Base-by-base conservation (phyloP, 2,888 invertebrate genomes). In the Heliconius ethilla region DNA sequence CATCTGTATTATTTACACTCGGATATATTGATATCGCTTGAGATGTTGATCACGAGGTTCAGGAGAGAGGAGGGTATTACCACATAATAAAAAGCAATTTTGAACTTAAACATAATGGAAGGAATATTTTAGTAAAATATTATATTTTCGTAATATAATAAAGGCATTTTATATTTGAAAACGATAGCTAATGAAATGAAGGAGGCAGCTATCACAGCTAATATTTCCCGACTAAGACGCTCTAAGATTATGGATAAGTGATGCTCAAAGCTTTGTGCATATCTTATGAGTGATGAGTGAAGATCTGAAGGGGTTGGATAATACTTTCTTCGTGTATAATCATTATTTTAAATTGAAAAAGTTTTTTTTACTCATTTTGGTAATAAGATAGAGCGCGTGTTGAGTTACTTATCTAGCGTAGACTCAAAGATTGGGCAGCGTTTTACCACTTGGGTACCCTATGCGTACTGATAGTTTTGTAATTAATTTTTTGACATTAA, bases 261-360 rank as follows among this genome's bases (percentile, higher is more conserved):
- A 65, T 65, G 75, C 67, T 79, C 73, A 79, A 73, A 75, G 77
- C 81, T 79, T 79, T 81, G 81, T 81, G 79, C 75, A 81, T 81
- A 79, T 81, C 79, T 81, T 78, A 76, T 81, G 75, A 78, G 33
- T 76, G 76, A 79, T 75, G 76, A 78, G 78, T 72, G 67, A 40
- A 51, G 40, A 74, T 76, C 65, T 75, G 37, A 78, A 75, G 55
- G 65, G 55, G 40, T 45, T 67, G 62, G 1, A 33, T 51, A 51
- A 25, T 5, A 7, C 25, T 27, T 59, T 62, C 40, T 70, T 37
- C 13, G 29, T 22, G 18, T 13, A 63, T 25, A 59, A 70, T 45
- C 3, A 45, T 72, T 69, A 69, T 40, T 27, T 15, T 27, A 15
- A 63, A 25, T 63, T 27, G 10, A 27, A 25, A 27, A 63, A 25